Evolutionary conservation across 2,797 vertebrate genomes (phyloP), one percentile per base, ranked within the genome.

Genomic region (Sebastolobus altivelis): DNA sequence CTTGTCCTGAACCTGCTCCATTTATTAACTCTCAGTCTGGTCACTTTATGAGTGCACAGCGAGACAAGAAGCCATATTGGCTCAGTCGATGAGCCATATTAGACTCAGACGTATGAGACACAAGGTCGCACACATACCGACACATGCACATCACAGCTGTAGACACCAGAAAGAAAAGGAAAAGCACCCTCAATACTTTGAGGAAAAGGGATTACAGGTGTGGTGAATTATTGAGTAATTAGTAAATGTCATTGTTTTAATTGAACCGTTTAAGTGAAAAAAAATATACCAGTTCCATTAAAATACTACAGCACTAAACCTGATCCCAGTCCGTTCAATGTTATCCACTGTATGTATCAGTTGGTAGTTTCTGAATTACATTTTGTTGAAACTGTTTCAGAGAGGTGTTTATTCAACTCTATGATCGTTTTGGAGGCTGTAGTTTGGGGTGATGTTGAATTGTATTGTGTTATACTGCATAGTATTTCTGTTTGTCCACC

Each of bases 1-100:
- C 83, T 73, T 59, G 67, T 84, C 70, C 71, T 85, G 80, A 79
- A 82, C 78, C 71, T 62, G 72, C 40, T 79, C 67, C 54, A 63
- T 90, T 81, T 77, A 82, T 86, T 78, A 82, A 31, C 55, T 56
- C 70, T 68, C 58, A 29, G 76, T 59, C 65, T 75, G 22, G 68
- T 63, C 82, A 46, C 31, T 59, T 58, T 22, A 65, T 56, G 77
- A 86, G 79, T 83, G 37, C 70, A 65, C 49, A 81, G 73, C 29
- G 46, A 85, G 54, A 43, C 18, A 12, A 58, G 60, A 72, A 38
- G 22, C 22, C 29, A 46, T n/a, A n/a, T n/a, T n/a, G n/a, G n/a
- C n/a, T n/a, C n/a, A n/a, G n/a, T n/a, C n/a, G n/a, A n/a, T n/a
- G n/a, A n/a, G 14, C 29, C 27, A 49, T 58, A 13, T 27, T 29